phyloP scores from a whole-genome alignment of 2,113 vertebrate species.

The Myrmecobius fasciatus region DNA sequence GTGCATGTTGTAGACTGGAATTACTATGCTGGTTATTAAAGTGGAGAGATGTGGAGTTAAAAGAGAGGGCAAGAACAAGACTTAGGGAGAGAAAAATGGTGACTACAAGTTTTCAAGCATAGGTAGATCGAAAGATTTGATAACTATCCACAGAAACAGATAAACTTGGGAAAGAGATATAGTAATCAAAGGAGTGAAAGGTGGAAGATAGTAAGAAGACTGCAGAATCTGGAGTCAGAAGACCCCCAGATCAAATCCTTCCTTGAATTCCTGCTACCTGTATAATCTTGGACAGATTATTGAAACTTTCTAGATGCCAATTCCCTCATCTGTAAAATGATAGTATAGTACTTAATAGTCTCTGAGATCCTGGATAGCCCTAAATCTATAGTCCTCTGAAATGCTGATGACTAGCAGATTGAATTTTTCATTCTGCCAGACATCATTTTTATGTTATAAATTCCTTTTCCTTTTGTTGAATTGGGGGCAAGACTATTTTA shows the following conservation, averaged over 20 bases:
- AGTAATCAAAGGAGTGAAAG: neutral
- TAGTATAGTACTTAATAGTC: neutral
- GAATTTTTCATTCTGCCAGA: constrained; percentile 46
- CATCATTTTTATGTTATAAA: constrained; percentile 22
- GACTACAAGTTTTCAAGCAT: neutral
- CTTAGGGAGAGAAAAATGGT: neutral
- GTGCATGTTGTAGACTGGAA: neutral
- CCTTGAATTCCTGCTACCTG: neutral
- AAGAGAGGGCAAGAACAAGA: neutral
- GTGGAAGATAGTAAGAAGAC: neutral
- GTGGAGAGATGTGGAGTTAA: neutral
- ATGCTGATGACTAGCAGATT: neutral
- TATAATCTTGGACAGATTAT: neutral
- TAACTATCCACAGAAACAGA: neutral
- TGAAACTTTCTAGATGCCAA: neutral
- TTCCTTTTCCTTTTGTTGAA: constrained; percentile 20
- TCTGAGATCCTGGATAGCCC: neutral
- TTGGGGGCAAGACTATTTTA: neutral
- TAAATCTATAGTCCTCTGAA: neutral
- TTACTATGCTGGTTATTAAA: neutral
- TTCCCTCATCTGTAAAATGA: neutral
- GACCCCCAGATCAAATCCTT: neutral
- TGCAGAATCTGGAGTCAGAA: neutral
- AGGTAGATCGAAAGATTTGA: neutral
- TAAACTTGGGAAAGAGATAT: neutral